Conservation (phyloP, 1,140 invertebrate genomes). For the Gerris buenoi region DNA sequence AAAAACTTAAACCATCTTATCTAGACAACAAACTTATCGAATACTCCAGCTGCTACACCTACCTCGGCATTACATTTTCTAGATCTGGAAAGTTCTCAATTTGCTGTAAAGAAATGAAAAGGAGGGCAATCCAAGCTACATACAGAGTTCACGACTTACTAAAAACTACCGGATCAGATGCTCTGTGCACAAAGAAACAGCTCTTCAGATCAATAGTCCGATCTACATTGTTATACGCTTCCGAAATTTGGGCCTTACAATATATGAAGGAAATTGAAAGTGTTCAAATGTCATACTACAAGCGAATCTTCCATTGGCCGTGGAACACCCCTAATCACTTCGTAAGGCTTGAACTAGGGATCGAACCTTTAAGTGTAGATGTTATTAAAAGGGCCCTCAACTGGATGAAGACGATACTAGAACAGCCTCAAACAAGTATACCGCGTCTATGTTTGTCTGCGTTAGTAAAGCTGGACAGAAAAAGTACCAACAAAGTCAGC, state of each 20-base stretch:
- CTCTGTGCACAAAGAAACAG: background rate
- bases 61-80: background rate
- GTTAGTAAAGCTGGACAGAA: background rate
- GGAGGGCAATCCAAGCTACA: background rate
- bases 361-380: background rate
- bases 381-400: background rate
- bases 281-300: background rate
- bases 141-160: background rate
- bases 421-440: background rate
- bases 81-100: background rate
- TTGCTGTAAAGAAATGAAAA: background rate
- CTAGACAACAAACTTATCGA: background rate
- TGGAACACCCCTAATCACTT: background rate
- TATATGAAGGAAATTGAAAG: background rate
- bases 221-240: background rate
- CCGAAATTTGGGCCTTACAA: background rate
- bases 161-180: background rate
- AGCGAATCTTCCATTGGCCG: background rate
- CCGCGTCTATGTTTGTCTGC: background rate
- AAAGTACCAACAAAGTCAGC: background rate
- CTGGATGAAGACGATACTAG: background rate
- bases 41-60: background rate
- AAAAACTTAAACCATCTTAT: background rate
- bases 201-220: background rate
- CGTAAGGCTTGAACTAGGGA: background rate